These are phyloP conservation scores for Cyclargus thomasi DNA, from an alignment of 1,140 invertebrate species.

Conservation along the genomic window DNA sequence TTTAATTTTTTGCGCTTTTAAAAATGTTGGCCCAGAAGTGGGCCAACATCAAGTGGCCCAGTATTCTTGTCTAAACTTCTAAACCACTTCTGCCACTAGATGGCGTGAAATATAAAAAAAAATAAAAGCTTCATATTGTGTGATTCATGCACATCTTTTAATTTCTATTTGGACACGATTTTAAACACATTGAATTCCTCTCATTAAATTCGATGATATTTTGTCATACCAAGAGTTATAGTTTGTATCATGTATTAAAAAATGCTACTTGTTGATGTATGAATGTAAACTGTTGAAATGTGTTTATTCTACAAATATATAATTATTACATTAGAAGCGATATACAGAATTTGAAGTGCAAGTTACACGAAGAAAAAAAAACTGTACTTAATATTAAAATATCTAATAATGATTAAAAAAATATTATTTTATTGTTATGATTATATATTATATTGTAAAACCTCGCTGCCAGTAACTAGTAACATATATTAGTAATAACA, in stretches of 20 bases:
- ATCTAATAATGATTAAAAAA: neutral
- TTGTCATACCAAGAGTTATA: neutral
- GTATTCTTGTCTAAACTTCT: too few relatives aligned
- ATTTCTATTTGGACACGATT: neutral
- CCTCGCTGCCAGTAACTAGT: too few relatives aligned
- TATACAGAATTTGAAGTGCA: neutral
- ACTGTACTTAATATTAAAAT: neutral
- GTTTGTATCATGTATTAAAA: neutral
- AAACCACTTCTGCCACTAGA: too few relatives aligned
- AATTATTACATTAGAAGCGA: neutral
- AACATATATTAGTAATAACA: too few relatives aligned
- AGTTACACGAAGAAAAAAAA: too few relatives aligned
- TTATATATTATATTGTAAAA: too few relatives aligned
- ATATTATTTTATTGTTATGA: too few relatives aligned
- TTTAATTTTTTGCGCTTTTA: too few relatives aligned
- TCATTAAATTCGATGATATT: neutral
- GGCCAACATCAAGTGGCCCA: too few relatives aligned
- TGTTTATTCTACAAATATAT: neutral
- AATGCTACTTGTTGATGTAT: conserved; percentile 1
- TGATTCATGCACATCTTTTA: neutral
- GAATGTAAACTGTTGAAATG: neutral
- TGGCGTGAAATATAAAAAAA: too few relatives aligned
- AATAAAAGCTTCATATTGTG: neutral
- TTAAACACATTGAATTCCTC: neutral
- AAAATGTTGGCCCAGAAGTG: too few relatives aligned